A percentile compares a stretch with the other conserved stretches of the same genome.
These are phyloP conservation scores for Cephalophus harveyi DNA, from an alignment of 2,113 vertebrate species.

Conservation along the genomic window DNA sequence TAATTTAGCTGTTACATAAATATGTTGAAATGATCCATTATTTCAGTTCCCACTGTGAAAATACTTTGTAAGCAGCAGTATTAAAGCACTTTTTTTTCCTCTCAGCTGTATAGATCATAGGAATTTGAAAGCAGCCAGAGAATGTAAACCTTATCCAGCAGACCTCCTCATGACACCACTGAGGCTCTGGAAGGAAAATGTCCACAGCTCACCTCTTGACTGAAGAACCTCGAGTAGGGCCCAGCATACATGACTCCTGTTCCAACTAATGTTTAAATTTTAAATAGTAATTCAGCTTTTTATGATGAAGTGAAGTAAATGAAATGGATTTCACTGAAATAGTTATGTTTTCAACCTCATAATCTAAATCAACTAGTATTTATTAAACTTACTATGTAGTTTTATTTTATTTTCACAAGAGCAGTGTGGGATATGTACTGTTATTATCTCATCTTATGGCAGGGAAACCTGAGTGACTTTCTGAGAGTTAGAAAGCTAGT, in stretches of 20 bases:
- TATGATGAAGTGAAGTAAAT: background rate
- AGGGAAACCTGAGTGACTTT: background rate
- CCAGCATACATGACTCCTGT: background rate
- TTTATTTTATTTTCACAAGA: background rate
- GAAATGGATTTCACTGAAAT: slow-evolving; percentile 1
- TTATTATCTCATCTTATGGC: background rate
- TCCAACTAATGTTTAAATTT: slow-evolving; percentile 11
- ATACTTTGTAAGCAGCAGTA: slow-evolving; percentile 57
- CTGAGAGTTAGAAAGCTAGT: background rate
- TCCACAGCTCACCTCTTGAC: background rate
- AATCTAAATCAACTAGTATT: background rate
- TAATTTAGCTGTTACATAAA: slow-evolving; percentile 64
- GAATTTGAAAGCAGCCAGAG: background rate
- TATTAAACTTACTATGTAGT: background rate
- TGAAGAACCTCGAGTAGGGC: background rate
- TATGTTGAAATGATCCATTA: slow-evolving; percentile 53
- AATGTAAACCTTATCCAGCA: background rate
- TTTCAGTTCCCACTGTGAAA: slow-evolving; percentile 63
- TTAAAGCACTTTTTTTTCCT: slow-evolving; percentile 3
- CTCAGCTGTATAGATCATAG: background rate
- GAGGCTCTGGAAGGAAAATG: background rate
- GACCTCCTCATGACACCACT: background rate
- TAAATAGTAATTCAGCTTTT: slow-evolving; percentile 8
- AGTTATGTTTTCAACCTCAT: background rate
- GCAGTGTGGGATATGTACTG: background rate